Evolutionary conservation across 92 coral and sea anemone genomes (phyloP).

Genomic region (Heliopora coerulea): DNA sequence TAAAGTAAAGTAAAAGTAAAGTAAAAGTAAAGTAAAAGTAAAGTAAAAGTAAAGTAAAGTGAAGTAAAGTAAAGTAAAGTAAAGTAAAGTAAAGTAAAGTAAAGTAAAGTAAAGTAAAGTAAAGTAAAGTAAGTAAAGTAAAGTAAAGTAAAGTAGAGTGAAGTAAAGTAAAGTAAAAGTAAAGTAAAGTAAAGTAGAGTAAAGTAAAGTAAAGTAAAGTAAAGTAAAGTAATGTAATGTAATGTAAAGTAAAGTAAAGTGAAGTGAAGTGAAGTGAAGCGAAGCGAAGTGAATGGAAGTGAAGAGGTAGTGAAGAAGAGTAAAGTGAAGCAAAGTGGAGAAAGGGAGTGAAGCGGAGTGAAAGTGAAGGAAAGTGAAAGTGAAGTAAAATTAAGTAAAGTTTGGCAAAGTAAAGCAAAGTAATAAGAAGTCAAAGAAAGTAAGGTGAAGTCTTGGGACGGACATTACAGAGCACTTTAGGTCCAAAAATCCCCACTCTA

Average conservation of each 20-base stretch:
- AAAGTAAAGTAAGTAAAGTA: slow-evolving; percentile 5
- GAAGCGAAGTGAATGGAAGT: not conserved
- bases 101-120: not conserved
- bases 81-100: slow-evolving; percentile 5
- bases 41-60: not conserved
- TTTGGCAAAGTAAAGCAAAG: not conserved
- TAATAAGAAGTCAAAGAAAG: not conserved
- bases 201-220: not conserved
- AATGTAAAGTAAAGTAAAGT: not conserved
- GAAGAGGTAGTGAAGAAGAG: not conserved
- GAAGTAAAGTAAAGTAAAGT: not conserved
- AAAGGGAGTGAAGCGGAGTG: not conserved
- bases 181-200: not conserved
- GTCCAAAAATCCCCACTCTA: too few relatives aligned
- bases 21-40: not conserved
- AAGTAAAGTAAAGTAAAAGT: not conserved
- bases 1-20: not conserved
- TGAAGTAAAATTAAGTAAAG: not conserved
- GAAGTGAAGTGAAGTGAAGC: not conserved
- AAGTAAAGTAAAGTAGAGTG: not conserved
- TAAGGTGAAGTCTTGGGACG: too few relatives aligned
- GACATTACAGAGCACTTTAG: too few relatives aligned
- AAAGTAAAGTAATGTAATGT: not conserved
- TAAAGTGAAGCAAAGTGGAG: not conserved
- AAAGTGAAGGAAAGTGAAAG: not conserved